These are phyloP conservation scores for Salvelinus namaycush DNA, from an alignment of 2,113 vertebrate genomes.

Conservation along the genomic window DNA sequence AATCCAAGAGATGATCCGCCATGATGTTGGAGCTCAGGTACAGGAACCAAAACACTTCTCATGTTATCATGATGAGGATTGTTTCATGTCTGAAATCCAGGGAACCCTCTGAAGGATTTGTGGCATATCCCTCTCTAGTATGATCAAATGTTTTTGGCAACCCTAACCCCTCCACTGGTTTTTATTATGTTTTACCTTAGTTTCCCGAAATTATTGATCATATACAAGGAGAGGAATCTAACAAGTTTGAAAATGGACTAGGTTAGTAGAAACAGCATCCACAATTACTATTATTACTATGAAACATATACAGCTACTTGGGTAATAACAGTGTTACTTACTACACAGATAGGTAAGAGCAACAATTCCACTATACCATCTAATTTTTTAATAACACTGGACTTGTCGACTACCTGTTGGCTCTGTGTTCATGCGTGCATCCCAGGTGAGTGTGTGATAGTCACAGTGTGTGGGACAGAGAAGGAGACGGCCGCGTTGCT, in stretches of 20 bases:
- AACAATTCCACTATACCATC: too few species aligned
- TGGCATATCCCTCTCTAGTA: background rate
- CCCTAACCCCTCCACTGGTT: slow-evolving; percentile 8
- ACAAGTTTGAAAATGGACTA: slow-evolving; percentile 89
- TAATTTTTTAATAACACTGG: background rate
- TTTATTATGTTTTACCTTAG: slow-evolving; percentile 55
- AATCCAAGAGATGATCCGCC: slow-evolving; percentile 85
- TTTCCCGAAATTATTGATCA: slow-evolving; percentile 84
- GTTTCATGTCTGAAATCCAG: background rate
- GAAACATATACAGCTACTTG: too few species aligned
- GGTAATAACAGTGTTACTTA: too few species aligned
- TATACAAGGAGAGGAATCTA: slow-evolving; percentile 85
- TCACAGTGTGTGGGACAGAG: slow-evolving; percentile 70
- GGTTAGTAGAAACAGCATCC: slow-evolving; percentile 61
- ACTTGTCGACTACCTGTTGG: background rate
- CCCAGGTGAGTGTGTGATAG: slow-evolving; percentile 74
- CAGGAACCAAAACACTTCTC: background rate
- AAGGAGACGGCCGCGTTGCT: slow-evolving; percentile 64
- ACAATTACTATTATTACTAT: too few species aligned
- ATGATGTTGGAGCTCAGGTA: slow-evolving; percentile 77
- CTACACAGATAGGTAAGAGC: too few species aligned
- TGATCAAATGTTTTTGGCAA: background rate
- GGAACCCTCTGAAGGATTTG: background rate
- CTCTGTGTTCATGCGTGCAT: background rate
- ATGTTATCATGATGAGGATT: background rate